Evolutionary conservation across 2,113 vertebrate species (phyloP).

Genomic region (Catharus bicknelli): DNA sequence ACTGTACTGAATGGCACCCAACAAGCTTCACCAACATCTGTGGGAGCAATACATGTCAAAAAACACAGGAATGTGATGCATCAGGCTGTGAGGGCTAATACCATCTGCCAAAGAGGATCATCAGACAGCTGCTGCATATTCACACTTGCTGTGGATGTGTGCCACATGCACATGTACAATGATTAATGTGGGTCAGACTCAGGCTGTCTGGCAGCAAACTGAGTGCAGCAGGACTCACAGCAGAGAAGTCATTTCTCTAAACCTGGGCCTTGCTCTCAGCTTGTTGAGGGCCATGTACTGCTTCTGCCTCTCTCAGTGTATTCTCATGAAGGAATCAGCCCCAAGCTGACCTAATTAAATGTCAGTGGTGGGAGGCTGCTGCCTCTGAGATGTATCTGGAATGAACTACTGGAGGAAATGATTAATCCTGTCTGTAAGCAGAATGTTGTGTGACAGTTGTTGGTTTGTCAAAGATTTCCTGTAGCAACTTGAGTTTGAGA

Average conservation of each 20-base stretch:
- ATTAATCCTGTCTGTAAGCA: background rate
- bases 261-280: background rate
- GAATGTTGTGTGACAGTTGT: background rate
- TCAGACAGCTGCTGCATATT: background rate
- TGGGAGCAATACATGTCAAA: background rate
- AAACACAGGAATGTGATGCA: background rate
- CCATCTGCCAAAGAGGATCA: background rate
- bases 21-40: background rate
- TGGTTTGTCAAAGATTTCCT: background rate
- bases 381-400: background rate
- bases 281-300: background rate
- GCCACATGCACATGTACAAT: background rate
- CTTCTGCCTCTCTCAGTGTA: background rate
- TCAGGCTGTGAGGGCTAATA: background rate
- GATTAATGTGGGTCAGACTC: background rate
- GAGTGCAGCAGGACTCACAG: background rate
- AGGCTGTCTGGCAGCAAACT: background rate
- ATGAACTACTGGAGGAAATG: background rate
- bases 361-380: background rate
- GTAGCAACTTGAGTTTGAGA: background rate
- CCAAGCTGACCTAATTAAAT: background rate
- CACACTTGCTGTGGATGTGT: background rate
- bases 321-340: background rate
- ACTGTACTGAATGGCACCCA: background rate
- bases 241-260: background rate